Evolutionary conservation across 1,140 invertebrate species (phyloP).

Genomic region (Neodiprion lecontei): DNA sequence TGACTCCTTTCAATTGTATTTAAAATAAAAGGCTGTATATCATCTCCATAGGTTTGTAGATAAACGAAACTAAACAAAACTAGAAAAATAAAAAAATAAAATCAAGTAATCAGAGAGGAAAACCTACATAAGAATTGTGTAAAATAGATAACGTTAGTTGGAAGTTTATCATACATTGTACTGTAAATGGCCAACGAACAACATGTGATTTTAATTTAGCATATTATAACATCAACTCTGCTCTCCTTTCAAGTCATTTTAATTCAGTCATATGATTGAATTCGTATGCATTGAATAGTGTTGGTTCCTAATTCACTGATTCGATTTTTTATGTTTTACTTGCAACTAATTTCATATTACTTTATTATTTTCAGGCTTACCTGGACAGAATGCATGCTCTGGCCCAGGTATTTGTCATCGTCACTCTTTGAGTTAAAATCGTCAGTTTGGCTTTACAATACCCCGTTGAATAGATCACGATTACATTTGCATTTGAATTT

Average conservation of each 20-base stretch:
- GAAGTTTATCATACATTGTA: background rate
- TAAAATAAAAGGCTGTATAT: background rate
- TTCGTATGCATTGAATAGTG: too few species aligned
- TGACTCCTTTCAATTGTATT: constrained; percentile 5
- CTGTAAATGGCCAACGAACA: background rate
- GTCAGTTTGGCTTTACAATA: too few species aligned
- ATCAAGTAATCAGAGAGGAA: background rate
- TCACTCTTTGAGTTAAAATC: constrained; percentile 42
- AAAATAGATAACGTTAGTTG: background rate
- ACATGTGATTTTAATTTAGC: background rate
- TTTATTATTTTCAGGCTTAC: constrained; percentile 50
- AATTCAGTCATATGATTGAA: too few species aligned
- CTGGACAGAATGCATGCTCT: constrained; percentile 53
- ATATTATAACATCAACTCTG: background rate
- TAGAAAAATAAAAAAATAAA: background rate
- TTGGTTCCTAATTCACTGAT: background rate
- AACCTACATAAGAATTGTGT: background rate
- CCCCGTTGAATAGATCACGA: too few species aligned
- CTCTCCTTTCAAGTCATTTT: too few species aligned
- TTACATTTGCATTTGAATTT: too few species aligned
- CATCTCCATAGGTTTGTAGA: background rate
- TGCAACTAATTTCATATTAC: constrained; percentile 20
- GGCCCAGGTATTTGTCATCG: constrained; percentile 47
- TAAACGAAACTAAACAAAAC: background rate
- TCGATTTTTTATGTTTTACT: constrained; percentile 7